Conservation (phyloP, 1,140 invertebrate genomes). For the Apis florea region DNA sequence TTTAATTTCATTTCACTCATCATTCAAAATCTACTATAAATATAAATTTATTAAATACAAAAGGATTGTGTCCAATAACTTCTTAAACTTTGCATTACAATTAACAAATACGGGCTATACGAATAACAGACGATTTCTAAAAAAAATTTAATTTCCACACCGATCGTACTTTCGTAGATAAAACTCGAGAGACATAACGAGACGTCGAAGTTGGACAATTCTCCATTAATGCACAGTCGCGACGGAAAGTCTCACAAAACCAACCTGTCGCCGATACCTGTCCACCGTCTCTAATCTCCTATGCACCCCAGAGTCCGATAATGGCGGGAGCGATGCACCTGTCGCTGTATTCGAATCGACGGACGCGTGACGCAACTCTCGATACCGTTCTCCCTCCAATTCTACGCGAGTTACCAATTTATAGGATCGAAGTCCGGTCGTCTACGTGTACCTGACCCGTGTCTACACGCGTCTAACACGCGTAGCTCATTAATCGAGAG, state of each 20-base stretch:
- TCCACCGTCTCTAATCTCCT: slow-evolving; percentile 45
- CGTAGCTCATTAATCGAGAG: slow-evolving; percentile 52
- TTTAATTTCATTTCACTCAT: too few species aligned
- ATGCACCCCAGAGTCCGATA: slow-evolving; percentile 54
- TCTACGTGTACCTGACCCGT: slow-evolving; percentile 37
- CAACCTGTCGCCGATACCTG: neutral
- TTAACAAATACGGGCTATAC: too few species aligned
- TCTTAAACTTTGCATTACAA: too few species aligned
- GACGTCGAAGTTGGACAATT: neutral
- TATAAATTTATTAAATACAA: too few species aligned
- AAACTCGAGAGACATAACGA: neutral
- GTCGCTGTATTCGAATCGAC: slow-evolving; percentile 7
- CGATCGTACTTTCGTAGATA: too few species aligned
- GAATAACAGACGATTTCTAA: too few species aligned
- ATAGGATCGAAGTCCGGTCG: slow-evolving; percentile 32
- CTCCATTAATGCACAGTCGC: neutral
- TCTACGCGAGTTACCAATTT: slow-evolving; percentile 53
- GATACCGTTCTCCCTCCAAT: neutral
- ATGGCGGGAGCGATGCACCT: slow-evolving; percentile 61
- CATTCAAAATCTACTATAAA: too few species aligned
- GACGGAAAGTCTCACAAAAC: neutral
- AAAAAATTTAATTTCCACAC: too few species aligned
- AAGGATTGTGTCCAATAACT: too few species aligned
- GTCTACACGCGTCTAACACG: slow-evolving; percentile 46
- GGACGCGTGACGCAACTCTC: slow-evolving; percentile 5